Evolutionary conservation across 2,888 invertebrate species (phyloP), one percentile per base, ranked within the genome.

Genomic region (Ophion ventricosus): DNA sequence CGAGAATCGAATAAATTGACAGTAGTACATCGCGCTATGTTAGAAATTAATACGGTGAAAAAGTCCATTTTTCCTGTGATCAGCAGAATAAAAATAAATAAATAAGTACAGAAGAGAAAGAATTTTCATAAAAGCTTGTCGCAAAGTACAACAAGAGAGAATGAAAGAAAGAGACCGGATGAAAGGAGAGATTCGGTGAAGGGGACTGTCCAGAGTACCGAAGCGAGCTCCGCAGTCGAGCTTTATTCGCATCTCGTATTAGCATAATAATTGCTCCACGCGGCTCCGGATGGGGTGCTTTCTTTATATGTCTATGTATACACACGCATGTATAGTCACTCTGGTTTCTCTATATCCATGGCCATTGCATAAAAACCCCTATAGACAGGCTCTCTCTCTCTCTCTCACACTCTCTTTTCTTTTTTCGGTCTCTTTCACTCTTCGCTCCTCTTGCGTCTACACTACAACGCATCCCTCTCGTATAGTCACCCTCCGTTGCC

Each of bases 231-330:
- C 67, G 67, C 43, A 67, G 72, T 80, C 66, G 82, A 88, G 86
- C 88, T 91, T 89, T 89, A 89, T 89, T 88, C 84, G 82, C 87
- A 25, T 35, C 85, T 35, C 85, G 81, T 87, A 91, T 92, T 92
- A 91, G 89, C 92, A 92, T 92, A 91, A 92, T 92, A 92, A 92
- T 92, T 91, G 91, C 88, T 84, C 74, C 25, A 43, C 66, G 83
- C 66, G 80, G 81, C 74, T 86, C 82, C 80, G 77, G 69, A 80
- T 77, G 77, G 85, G 69, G 69, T 78, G 81, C 43, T 29, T n/a
- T 59, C n/a, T 43, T 0, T 61, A 73, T 73, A 61, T 23, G 57
- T 35, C 17, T 29, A 70, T 40, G 63, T 43, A 72, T 72, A 59
- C 70, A 54, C 56, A 29, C 56, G 40, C 64, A 54, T 14, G 43